A percentile compares a stretch with the other conserved stretches of the same genome.
phyloP scores from a whole-genome alignment of 2,113 vertebrate species.

The Hirundichthys speculiger region DNA sequence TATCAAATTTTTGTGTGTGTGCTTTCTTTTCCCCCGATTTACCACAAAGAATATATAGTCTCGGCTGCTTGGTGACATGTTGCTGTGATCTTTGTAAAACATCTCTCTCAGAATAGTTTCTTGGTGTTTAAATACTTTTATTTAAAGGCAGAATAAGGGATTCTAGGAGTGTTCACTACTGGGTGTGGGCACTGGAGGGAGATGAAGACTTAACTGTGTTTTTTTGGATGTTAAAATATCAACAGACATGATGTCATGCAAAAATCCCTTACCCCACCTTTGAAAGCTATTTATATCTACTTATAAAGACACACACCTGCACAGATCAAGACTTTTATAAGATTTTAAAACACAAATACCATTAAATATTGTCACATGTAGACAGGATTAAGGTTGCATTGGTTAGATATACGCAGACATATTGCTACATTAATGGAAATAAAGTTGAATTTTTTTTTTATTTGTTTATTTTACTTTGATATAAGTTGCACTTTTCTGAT shows the following conservation, averaged over 20 bases:
- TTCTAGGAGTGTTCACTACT: no score
- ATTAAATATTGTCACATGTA: slow-evolving; percentile 6
- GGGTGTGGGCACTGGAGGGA: no score
- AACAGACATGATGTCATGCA: no score
- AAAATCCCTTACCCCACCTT: no score
- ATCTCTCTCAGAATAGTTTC: slow-evolving; percentile 33
- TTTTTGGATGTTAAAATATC: no score
- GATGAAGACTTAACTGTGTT: no score
- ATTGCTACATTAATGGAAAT: slow-evolving; percentile 8
- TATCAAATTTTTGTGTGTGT: slow-evolving; percentile 16
- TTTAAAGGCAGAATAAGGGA: slow-evolving; percentile 10
- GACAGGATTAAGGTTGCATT: slow-evolving; percentile 10
- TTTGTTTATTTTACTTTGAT: slow-evolving; percentile 8
- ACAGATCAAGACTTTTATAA: slow-evolving; percentile 26
- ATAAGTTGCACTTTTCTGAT: slow-evolving; percentile 16
- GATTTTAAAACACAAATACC: neutral
- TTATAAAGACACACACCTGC: neutral
- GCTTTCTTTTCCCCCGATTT: slow-evolving; percentile 10
- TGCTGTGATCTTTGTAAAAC: slow-evolving; percentile 22
- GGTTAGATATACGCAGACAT: slow-evolving; percentile 16
- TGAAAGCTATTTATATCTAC: neutral
- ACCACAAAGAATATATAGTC: neutral
- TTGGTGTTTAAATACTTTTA: slow-evolving; percentile 44
- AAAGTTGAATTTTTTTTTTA: neutral
- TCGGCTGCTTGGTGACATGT: slow-evolving; percentile 20